These are phyloP conservation scores for Phainopepla nitens DNA, from an alignment of 2,113 vertebrate species.

Conservation along the genomic window DNA sequence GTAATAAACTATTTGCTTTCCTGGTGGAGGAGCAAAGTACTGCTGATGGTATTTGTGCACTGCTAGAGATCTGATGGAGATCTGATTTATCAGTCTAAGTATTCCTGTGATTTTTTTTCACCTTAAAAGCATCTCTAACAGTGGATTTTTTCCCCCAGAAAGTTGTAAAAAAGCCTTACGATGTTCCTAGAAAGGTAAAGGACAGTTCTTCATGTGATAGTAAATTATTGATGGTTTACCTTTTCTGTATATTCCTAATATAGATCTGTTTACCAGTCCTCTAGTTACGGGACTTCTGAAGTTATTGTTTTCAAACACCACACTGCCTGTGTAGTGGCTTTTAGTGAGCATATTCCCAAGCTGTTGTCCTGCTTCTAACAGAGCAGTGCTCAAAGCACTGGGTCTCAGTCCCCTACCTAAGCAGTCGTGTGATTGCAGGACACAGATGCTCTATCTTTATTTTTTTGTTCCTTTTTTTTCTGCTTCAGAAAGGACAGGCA, in stretches of 20 bases:
- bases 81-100: background rate
- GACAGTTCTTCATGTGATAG: background rate
- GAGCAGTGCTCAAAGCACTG: background rate
- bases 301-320: background rate
- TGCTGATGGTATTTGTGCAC: background rate
- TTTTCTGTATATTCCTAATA: background rate
- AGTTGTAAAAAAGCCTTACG: background rate
- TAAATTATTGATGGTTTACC: background rate
- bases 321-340: background rate
- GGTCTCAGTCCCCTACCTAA: background rate
- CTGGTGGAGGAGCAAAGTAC: background rate
- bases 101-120: background rate
- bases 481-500: background rate
- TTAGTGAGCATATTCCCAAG: background rate
- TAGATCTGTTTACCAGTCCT: background rate
- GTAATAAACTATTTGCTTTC: background rate
- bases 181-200: background rate
- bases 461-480: background rate
- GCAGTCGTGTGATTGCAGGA: background rate
- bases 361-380: background rate
- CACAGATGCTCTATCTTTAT: background rate
- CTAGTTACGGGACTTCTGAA: background rate
- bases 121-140: background rate
- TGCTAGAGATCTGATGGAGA: background rate
- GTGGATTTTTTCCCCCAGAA: background rate